These are phyloP conservation scores for Cheilosia urbana DNA, from an alignment of 2,888 invertebrate species.

Conservation along the genomic window DNA sequence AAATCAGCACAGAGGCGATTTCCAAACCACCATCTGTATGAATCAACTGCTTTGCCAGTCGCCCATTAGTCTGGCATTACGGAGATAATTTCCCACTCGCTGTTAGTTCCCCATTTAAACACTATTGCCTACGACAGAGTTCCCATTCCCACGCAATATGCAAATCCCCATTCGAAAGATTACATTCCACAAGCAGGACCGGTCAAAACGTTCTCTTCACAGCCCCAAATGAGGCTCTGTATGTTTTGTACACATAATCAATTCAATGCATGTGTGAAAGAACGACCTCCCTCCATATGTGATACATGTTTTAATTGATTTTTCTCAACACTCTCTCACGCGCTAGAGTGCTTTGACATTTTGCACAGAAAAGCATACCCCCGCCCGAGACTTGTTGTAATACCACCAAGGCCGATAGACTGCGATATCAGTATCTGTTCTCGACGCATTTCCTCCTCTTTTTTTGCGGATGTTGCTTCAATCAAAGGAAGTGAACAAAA, in stretches of 20 bases:
- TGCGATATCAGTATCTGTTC: constrained; percentile 28
- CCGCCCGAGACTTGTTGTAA: background rate
- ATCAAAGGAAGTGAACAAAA: constrained; percentile 48
- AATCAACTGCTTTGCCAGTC: background rate
- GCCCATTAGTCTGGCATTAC: constrained; percentile 8
- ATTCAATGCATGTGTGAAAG: constrained; percentile 36
- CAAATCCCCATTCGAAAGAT: constrained; percentile 27
- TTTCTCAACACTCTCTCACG: constrained; percentile 28
- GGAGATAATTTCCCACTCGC: background rate
- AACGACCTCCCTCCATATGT: constrained; percentile 1
- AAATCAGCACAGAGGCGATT: no score
- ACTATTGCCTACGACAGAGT: background rate
- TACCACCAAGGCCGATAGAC: constrained; percentile 33
- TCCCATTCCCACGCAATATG: constrained; percentile 10
- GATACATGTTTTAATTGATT: constrained; percentile 38
- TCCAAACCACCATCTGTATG: no score
- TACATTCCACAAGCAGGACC: constrained; percentile 31
- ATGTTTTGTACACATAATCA: constrained; percentile 34
- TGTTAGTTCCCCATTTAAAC: background rate
- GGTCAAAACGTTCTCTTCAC: constrained; percentile 28
- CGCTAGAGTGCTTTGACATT: constrained; percentile 59
- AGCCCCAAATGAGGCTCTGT: background rate
- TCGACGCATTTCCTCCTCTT: constrained; percentile 31
- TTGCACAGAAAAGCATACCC: constrained; percentile 1
- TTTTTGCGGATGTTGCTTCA: constrained; percentile 48